Base-by-base conservation (phyloP, 2,888 invertebrate species). In the Stenotaenia linearis region DNA sequence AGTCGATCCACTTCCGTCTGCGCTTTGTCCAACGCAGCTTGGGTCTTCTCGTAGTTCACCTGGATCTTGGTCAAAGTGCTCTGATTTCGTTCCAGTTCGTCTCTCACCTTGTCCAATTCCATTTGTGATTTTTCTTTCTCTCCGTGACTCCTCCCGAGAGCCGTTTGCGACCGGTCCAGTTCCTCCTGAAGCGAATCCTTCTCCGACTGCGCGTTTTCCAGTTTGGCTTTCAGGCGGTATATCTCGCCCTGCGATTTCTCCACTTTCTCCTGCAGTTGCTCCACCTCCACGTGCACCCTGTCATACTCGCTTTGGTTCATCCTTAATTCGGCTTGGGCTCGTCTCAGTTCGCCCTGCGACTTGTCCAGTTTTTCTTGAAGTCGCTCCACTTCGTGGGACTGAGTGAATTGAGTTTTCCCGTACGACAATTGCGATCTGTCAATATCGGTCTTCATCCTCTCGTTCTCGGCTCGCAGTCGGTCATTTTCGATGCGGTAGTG, bases 241-340 rank as follows among this genome's bases (percentile, higher is more conserved):
- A 97, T 95, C 87, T 97, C 96, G 81, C 96, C 96, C 87, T 96
- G 96, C 79, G 95, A 94, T 88, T 96, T 95, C 86, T 96, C 96
- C 81, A 96, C 88, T 88, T 96, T 96, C 85, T 96, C 96, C 86
- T 96, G 96, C 80, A 96, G 88, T 18, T 91, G 92, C 76, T 93
- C 91, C 0, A 94, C 92, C 76, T 84, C 84, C 37, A 91, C 90
- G 81, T 93, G 90, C 75, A 94, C 92, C 85, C 96, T 90, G 84
- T 96, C 96, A 82, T 93, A 94, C 86, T 96, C 96, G 74, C 95
- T 93, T 86, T 95, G 95, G 79, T 95, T 95, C 74, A 96, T 95
- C 85, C 96, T 90, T 80, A 96, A 88, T 86, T 96, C 96, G 9
- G 96, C 96, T 85, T 94, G 93, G 79, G 94, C 93, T 82, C 96